These are phyloP conservation scores for Hypolimnas misippus DNA, from an alignment of 2,888 invertebrate species.

Conservation along the genomic window DNA sequence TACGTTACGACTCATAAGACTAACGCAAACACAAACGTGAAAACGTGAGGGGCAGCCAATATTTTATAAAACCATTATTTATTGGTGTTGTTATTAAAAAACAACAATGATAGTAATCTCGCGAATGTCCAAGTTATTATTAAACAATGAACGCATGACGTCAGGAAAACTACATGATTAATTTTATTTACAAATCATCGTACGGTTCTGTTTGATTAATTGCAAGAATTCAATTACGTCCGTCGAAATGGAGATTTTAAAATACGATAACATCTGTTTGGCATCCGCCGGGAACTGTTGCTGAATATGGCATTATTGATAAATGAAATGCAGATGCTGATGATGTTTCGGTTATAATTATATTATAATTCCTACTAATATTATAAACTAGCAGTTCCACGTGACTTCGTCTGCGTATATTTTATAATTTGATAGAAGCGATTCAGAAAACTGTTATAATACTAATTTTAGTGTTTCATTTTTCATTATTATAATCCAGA, in stretches of 20 bases:
- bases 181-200: slow-evolving; percentile 18
- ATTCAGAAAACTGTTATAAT: too few species aligned
- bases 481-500: too few species aligned
- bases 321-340: neutral
- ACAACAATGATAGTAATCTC: neutral
- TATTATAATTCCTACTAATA: too few species aligned
- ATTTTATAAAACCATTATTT: too few species aligned
- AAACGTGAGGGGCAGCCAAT: too few species aligned
- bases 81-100: neutral
- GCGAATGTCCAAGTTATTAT: slow-evolving; percentile 18
- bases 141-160: slow-evolving; percentile 22
- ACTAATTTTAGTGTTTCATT: too few species aligned
- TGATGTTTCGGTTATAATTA: neutral
- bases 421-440: too few species aligned
- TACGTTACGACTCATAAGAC: too few species aligned
- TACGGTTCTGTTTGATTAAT: slow-evolving; percentile 20
- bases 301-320: neutral
- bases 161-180: slow-evolving; percentile 10
- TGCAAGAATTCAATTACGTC: slow-evolving; percentile 29
- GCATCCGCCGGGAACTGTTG: neutral
- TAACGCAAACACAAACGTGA: too few species aligned
- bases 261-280: slow-evolving; percentile 6
- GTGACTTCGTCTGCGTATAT: too few species aligned
- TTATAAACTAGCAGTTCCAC: too few species aligned
- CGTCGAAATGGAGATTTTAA: slow-evolving; percentile 1